phyloP scores from a whole-genome alignment of 2,113 vertebrate species.

The Xiphophorus hellerii region DNA sequence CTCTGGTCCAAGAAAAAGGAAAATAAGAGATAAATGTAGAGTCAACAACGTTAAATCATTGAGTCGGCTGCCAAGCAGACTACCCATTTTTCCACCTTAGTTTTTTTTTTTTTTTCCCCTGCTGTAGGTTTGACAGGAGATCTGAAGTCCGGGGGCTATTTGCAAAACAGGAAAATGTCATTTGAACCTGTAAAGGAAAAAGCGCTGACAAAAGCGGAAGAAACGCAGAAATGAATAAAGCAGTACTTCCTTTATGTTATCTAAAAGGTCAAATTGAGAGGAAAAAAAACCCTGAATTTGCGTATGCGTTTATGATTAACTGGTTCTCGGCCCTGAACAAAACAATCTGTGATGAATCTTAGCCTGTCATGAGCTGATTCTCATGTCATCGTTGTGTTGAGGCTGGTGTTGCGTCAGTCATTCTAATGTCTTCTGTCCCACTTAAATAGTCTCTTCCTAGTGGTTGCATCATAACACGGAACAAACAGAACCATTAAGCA shows the following conservation, averaged over 20 bases:
- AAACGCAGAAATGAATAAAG: background rate
- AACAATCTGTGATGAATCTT: slow-evolving; percentile 9
- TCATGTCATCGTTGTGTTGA: slow-evolving; percentile 15
- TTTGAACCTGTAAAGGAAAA: slow-evolving; percentile 41
- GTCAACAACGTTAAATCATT: slow-evolving; percentile 55
- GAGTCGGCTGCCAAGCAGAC: slow-evolving; percentile 40
- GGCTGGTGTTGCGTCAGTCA: background rate
- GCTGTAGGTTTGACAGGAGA: slow-evolving; percentile 51
- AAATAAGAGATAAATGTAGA: slow-evolving; percentile 27
- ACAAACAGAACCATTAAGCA: slow-evolving; percentile 1
- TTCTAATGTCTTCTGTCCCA: slow-evolving; percentile 5
- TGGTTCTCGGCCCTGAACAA: slow-evolving; percentile 21
- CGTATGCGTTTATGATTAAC: slow-evolving; percentile 1
- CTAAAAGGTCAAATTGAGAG: background rate
- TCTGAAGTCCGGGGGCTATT: slow-evolving; percentile 47
- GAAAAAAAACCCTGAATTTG: background rate
- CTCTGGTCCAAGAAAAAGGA: slow-evolving; percentile 28
- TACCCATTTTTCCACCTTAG: slow-evolving; percentile 18
- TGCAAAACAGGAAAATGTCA: slow-evolving; percentile 62
- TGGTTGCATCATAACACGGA: background rate
- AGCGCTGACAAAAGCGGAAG: slow-evolving; percentile 9
- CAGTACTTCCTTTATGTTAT: slow-evolving; percentile 28
- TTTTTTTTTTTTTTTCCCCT: background rate
- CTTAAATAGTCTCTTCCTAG: background rate
- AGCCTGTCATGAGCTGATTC: slow-evolving; percentile 13